Evolutionary conservation across 2,888 invertebrate species (phyloP).

Genomic region (Leptinotarsa rubiginosa): DNA sequence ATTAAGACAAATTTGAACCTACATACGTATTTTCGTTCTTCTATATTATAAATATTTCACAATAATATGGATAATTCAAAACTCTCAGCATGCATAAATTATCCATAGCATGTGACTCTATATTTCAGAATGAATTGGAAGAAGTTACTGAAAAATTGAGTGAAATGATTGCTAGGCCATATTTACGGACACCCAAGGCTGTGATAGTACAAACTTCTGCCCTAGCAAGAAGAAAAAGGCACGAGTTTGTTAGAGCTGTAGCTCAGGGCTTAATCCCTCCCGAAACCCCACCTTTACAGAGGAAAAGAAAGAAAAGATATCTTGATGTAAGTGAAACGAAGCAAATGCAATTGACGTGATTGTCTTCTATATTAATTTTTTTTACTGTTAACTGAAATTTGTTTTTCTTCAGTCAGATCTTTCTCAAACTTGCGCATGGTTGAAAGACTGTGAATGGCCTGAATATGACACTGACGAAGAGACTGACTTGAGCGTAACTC

Average conservation of each 20-base stretch:
- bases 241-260: constrained; percentile 74
- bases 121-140: constrained; percentile 73
- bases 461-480: constrained; percentile 70
- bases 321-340: constrained; percentile 61
- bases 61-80: no score
- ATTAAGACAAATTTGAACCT: no score
- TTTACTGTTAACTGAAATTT: neutral
- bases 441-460: constrained; percentile 73
- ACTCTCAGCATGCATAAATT: neutral
- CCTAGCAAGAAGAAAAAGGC: constrained; percentile 71
- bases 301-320: constrained; percentile 67
- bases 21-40: no score
- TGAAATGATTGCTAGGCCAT: constrained; percentile 75
- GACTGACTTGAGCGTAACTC: constrained; percentile 53
- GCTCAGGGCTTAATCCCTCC: constrained; percentile 70
- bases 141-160: constrained; percentile 75
- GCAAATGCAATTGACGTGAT: neutral
- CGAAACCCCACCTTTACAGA: constrained; percentile 73
- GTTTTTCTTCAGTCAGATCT: constrained; percentile 61
- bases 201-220: constrained; percentile 74
- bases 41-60: no score
- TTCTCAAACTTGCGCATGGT: constrained; percentile 67
- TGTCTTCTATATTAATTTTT: neutral
- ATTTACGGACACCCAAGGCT: constrained; percentile 72
- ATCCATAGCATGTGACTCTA: neutral